Evolutionary conservation across 2,113 vertebrate species (phyloP), one percentile per base, ranked within the genome.

Genomic region (Penelope pileata): DNA sequence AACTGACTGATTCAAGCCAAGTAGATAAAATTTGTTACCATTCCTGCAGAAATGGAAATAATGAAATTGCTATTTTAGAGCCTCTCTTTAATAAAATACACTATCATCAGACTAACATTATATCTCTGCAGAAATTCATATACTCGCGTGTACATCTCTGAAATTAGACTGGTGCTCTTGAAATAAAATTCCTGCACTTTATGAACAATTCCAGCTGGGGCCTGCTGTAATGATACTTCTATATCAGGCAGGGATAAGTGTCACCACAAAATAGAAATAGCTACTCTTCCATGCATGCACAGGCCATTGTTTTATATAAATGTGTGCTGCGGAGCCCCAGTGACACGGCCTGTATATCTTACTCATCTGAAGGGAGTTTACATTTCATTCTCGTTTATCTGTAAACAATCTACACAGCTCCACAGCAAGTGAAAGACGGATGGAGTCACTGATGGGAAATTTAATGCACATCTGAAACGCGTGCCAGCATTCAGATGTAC

Each of bases 121-220:
- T n/a, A 13, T 84, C 76, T 88, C 60, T 86, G 66, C 78, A 95
- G 93, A 94, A 95, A 82, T 78, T 88, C 88, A 38, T 82, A 50
- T 43, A 43, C 43, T 72, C 5, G 0, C 64, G 47, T 74, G 68
- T 88, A 70, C 64, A 7, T 81, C 94, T 93, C 78, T 86, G 83
- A 94, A 96, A 96, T 96, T 83, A 93, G 62, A 58, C 63, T 70
- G 72, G 43, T 56, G 62, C 50, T 42, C 86, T 93, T 88, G 88
- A 91, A 92, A 92, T 84, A 92, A 96, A 96, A 69, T 51, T n/a
- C 68, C 70, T 70, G 86, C 68, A n/a, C 69, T 92, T 93, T 43
- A 82, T 53, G 77, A 93, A 75, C 69, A 76, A 38, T 79, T 83
- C 66, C 84, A 88, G 59, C 73, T 90, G 63, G 72, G 75, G 11